Evolutionary conservation across 2,888 invertebrate genomes (phyloP).

Genomic region (Ellobium chinense): DNA sequence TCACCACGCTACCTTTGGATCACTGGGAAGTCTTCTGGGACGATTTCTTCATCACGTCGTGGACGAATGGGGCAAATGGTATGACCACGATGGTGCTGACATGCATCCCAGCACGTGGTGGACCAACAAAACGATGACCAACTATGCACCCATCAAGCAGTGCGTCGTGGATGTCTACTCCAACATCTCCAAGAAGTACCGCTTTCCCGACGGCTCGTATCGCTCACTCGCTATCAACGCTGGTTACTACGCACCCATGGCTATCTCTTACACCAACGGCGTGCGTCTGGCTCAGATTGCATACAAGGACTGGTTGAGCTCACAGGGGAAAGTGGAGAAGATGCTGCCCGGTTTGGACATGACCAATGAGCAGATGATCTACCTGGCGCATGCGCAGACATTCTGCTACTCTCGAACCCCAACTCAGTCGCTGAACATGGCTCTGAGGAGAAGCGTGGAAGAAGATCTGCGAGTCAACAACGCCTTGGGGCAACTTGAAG

Average conservation of each 20-base stretch:
- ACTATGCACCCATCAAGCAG: slow-evolving; percentile 57
- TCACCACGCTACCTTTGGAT: slow-evolving; percentile 71
- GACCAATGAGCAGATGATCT: slow-evolving; percentile 81
- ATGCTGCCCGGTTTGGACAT: slow-evolving; percentile 58
- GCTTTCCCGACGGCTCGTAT: background rate
- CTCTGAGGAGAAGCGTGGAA: background rate
- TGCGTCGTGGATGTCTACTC: slow-evolving; percentile 59
- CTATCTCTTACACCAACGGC: slow-evolving; percentile 47
- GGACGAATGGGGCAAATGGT: slow-evolving; percentile 67
- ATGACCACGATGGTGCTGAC: slow-evolving; percentile 61
- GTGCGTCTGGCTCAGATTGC: slow-evolving; percentile 56
- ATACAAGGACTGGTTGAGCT: slow-evolving; percentile 63
- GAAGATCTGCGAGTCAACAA: slow-evolving; percentile 47
- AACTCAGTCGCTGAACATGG: background rate
- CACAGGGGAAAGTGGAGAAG: slow-evolving; percentile 55
- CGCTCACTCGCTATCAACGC: background rate
- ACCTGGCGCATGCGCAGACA: slow-evolving; percentile 81
- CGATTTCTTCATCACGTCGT: slow-evolving; percentile 67
- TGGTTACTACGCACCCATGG: slow-evolving; percentile 11
- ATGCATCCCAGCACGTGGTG: slow-evolving; percentile 64
- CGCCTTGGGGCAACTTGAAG: slow-evolving; percentile 51
- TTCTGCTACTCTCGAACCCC: background rate
- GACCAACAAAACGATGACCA: slow-evolving; percentile 58
- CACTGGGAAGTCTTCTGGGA: slow-evolving; percentile 68
- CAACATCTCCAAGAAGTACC: slow-evolving; percentile 32